phyloP scores from a whole-genome alignment of 2,797 vertebrate species.

The Pseudotriccus pelzelni region DNA sequence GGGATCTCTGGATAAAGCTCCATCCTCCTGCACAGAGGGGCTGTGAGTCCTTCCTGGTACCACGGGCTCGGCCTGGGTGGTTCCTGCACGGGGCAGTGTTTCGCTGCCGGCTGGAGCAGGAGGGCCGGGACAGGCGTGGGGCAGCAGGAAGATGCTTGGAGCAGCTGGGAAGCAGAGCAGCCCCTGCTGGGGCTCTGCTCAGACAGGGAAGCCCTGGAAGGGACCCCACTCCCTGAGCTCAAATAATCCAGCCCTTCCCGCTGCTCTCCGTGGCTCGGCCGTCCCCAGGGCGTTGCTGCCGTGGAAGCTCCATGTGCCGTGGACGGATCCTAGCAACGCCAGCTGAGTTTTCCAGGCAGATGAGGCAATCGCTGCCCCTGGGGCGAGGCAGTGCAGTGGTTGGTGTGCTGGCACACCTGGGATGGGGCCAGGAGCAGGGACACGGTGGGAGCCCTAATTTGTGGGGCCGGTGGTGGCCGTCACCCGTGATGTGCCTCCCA shows the following conservation, averaged over 20 bases:
- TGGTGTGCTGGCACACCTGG: neutral
- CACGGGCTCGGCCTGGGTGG: neutral
- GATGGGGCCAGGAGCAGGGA: neutral
- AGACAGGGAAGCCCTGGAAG: neutral
- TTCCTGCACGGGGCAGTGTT: constrained; percentile 1
- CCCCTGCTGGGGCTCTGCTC: neutral
- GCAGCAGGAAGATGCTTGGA: fast-evolving
- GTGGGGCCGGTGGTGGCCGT: neutral
- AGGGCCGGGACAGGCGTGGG: neutral
- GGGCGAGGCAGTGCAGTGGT: constrained; percentile 3
- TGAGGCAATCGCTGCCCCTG: constrained; percentile 61
- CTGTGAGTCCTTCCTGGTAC: neutral
- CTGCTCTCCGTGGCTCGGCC: neutral
- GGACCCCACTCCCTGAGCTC: neutral
- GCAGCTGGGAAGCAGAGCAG: neutral
- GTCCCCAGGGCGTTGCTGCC: neutral
- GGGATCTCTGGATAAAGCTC: neutral
- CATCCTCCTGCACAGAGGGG: neutral
- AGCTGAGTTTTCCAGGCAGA: neutral
- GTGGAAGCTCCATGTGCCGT: neutral
- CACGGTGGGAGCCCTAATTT: fast-evolving
- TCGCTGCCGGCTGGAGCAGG: neutral
- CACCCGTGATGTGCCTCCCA: neutral
- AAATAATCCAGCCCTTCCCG: neutral
- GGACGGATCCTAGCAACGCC: neutral